phyloP scores from a whole-genome alignment of 2,888 invertebrate species.

The Gerris lacustris region DNA sequence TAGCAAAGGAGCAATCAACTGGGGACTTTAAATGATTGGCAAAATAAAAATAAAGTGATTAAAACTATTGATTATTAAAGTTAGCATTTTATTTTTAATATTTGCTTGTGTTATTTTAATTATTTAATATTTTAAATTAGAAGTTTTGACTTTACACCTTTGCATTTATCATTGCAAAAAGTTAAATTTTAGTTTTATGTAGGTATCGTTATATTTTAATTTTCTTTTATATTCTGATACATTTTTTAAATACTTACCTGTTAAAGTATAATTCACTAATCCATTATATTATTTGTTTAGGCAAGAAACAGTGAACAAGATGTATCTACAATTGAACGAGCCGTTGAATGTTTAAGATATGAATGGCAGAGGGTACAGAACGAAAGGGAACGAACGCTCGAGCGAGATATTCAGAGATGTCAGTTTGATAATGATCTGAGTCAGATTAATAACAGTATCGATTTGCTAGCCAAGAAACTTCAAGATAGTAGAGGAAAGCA shows the following conservation, averaged over 20 bases:
- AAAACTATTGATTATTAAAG: too few relatives aligned
- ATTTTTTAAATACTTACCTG: neutral
- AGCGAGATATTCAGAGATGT: conserved; percentile 50
- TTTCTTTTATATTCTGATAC: too few relatives aligned
- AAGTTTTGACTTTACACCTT: too few relatives aligned
- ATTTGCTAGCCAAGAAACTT: conserved; percentile 52
- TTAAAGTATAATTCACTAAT: neutral
- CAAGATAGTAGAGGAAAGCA: conserved; percentile 52
- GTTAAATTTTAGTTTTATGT: too few relatives aligned
- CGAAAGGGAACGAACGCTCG: conserved; percentile 46
- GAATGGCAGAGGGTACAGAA: conserved; percentile 53
- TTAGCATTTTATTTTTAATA: too few relatives aligned
- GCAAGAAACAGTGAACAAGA: conserved; percentile 59
- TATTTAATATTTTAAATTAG: too few relatives aligned
- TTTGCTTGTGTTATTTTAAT: too few relatives aligned
- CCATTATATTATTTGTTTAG: conserved; percentile 29
- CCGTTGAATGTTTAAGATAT: conserved; percentile 47
- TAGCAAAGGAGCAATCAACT: too few relatives aligned
- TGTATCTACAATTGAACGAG: conserved; percentile 51
- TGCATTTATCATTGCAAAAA: too few relatives aligned
- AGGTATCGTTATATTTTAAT: too few relatives aligned
- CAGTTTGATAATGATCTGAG: conserved; percentile 56
- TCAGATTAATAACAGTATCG: conserved; percentile 57
- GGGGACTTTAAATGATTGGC: too few relatives aligned
- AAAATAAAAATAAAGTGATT: too few relatives aligned